These are phyloP conservation scores for Neolamprologus fasciatus DNA, from an alignment of 2,113 vertebrate species.

Conservation along the genomic window DNA sequence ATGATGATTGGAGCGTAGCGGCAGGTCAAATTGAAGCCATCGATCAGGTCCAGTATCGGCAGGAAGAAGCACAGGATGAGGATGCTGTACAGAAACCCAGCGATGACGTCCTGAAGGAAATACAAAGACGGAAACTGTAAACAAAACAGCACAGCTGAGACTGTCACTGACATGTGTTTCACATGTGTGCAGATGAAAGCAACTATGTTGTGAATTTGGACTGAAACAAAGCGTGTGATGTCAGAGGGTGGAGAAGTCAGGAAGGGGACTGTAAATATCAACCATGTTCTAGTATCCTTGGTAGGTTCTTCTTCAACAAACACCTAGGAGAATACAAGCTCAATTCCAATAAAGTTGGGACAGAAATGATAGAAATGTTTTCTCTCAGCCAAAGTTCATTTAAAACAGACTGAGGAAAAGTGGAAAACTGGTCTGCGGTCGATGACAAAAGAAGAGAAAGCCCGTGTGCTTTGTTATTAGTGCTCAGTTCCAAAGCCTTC, in stretches of 20 bases:
- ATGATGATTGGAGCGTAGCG: conserved; percentile 82
- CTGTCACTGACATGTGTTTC: neutral
- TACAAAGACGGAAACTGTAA: neutral
- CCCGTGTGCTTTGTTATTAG: neutral
- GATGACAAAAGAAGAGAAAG: neutral
- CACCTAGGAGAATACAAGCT: neutral
- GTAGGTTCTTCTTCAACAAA: neutral
- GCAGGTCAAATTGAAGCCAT: conserved; percentile 83
- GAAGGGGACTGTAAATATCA: neutral
- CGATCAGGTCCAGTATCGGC: conserved; percentile 81
- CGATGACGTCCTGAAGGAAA: conserved; percentile 83
- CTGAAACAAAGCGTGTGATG: neutral
- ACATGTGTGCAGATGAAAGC: neutral
- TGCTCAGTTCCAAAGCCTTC: neutral
- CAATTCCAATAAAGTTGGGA: neutral
- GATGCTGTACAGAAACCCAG: conserved; percentile 82
- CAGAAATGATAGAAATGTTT: neutral
- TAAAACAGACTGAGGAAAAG: neutral
- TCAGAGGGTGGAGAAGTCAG: neutral
- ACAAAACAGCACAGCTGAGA: neutral
- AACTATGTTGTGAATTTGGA: neutral
- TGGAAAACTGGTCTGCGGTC: neutral
- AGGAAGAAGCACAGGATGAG: conserved; percentile 85
- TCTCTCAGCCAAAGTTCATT: neutral
- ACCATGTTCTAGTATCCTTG: neutral